phyloP scores from a whole-genome alignment of 2,113 vertebrate species.

The Baryphthengus martii region DNA sequence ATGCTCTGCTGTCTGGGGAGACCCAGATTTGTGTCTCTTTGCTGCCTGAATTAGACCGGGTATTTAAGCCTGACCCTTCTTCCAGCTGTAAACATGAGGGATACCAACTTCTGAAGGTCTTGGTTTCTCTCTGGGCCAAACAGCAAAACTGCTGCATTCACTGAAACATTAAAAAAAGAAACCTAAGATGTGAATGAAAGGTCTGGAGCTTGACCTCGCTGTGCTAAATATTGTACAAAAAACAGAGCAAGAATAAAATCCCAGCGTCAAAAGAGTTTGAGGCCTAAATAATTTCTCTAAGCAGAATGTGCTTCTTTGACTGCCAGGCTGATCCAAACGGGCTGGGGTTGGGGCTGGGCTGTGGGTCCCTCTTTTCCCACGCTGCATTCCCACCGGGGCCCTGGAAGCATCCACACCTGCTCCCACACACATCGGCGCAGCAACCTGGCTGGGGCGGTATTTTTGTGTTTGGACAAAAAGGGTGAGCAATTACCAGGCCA shows the following conservation, averaged over 20 bases:
- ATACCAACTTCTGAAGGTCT: neutral
- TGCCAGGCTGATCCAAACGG: rapidly evolving
- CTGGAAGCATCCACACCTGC: neutral
- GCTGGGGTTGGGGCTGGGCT: neutral
- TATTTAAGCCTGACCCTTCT: neutral
- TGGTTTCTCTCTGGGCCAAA: neutral
- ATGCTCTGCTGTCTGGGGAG: neutral
- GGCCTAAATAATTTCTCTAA: neutral
- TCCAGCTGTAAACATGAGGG: neutral
- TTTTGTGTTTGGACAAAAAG: neutral
- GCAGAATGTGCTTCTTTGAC: neutral
- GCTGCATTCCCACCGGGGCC: neutral
- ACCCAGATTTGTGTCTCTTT: neutral
- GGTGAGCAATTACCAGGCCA: conserved; percentile 4
- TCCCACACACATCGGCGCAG: neutral
- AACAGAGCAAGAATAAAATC: rapidly evolving
- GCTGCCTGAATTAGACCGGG: neutral
- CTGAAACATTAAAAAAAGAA: neutral
- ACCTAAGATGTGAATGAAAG: rapidly evolving
- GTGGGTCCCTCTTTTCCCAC: neutral
- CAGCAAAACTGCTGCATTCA: neutral
- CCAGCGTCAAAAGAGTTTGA: neutral
- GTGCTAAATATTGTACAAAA: neutral
- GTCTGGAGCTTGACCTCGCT: neutral
- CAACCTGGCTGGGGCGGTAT: neutral